Base-by-base conservation (phyloP, 2,888 invertebrate species). In the Drosophila peninsularis region DNA sequence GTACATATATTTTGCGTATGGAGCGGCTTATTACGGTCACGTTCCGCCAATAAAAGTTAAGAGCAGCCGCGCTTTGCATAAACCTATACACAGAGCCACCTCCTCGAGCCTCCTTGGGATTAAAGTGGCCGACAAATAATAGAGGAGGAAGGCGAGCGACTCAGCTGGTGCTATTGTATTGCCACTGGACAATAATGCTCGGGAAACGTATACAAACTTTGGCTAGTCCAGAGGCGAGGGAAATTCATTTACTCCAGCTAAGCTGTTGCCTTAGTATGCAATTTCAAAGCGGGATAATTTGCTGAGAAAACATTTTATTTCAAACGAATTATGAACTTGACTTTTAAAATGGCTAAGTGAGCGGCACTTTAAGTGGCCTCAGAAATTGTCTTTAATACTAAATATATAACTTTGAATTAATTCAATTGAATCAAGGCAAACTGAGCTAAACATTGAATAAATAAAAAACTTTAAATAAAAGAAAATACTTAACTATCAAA, bases 11-110 rank as follows among this genome's bases (percentile, higher is more conserved):
- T 78, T 75, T 80, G 74, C 74, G 74, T 80, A 78, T 67, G 80
- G 74, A 80, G 60, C 71, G 73, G 72, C 81, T 76, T 80, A 73
- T 85, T 71, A 70, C 74, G 69, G 86, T 86, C 83, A 83, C 83
- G 86, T 86, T 80, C 62, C 56, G 64, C 71, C 76, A 62, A 83
- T 86, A 80, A 86, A 83, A 73, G 66, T 67, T 69, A 80, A 62
- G 52, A 78, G 63, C 65, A 39, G 32, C 53, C 54, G 49, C 70
- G 70, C 62, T 65, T 79, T 78, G 70, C 70, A 75, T 70, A 61
- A 65, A 58, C 41, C 54, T 14, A 32, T 17, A 6, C 6, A 13
- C 17, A 7, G 30, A 19, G 3, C 17, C 30, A 19, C 17, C 17
- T 11, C 30, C 10, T 19, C 11, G 19, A 27, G 21, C 17, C 21